Conservation (phyloP, 2,888 invertebrate genomes). For the Nomada hirtipes region DNA sequence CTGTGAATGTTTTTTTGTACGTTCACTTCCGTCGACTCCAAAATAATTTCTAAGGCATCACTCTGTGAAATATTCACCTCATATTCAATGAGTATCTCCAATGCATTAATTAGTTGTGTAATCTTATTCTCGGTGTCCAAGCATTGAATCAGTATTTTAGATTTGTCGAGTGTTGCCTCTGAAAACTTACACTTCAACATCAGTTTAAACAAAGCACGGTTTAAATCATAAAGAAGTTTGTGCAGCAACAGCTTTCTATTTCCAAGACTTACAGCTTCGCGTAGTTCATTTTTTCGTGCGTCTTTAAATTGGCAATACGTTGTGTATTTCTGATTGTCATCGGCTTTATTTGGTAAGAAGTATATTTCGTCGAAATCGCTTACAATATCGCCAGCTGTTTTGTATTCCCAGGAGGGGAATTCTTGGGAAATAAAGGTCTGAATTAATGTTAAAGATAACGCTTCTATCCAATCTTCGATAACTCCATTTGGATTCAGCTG, state of each 20-base stretch:
- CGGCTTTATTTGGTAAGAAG: neutral
- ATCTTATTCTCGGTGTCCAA: neutral
- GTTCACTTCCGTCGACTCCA: neutral
- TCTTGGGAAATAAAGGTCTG: neutral
- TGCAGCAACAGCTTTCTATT: neutral
- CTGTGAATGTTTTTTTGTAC: neutral
- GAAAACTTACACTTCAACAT: neutral
- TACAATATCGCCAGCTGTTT: neutral
- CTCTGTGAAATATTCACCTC: neutral
- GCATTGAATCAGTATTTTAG: neutral
- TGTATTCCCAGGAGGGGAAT: conserved; percentile 1
- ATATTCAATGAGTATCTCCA: neutral
- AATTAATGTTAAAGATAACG: neutral
- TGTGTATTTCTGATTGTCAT: neutral
- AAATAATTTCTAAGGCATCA: neutral
- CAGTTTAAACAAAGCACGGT: neutral
- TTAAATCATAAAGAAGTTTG: conserved; percentile 3
- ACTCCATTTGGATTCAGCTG: neutral
- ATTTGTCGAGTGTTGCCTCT: neutral
- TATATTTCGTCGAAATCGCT: neutral
- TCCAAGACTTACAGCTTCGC: neutral
- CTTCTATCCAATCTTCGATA: neutral
- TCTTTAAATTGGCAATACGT: neutral
- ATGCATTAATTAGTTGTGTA: conserved; percentile 3
- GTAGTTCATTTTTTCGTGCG: neutral